Evolutionary conservation across 2,797 vertebrate genomes (phyloP).

Genomic region (Gallinago stenura): DNA sequence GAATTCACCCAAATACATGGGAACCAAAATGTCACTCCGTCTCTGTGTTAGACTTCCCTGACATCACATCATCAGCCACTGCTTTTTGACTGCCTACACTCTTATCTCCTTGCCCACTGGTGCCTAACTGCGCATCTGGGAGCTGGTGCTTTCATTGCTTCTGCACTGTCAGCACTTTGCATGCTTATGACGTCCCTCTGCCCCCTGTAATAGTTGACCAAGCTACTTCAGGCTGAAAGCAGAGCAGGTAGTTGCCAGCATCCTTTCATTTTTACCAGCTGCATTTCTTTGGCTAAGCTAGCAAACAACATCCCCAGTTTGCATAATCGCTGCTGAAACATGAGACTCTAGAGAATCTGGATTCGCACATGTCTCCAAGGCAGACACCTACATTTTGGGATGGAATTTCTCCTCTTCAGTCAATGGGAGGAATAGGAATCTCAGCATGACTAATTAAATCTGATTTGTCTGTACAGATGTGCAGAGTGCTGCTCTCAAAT

Average conservation of each 20-base stretch:
- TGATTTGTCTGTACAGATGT: conserved; percentile 41
- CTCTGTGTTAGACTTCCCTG: neutral
- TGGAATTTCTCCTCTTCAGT: conserved; percentile 33
- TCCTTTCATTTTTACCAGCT: conserved; percentile 64
- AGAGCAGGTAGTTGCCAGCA: conserved; percentile 57
- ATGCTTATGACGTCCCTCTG: neutral
- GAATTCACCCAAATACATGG: neutral
- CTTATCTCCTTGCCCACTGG: neutral
- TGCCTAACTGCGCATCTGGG: conserved; percentile 14
- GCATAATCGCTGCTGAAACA: conserved; percentile 14
- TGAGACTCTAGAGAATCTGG: neutral
- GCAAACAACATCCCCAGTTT: conserved; percentile 1
- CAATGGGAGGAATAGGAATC: conserved; percentile 4
- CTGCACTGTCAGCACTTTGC: conserved; percentile 27
- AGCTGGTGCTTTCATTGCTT: neutral
- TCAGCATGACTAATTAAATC: conserved; percentile 42
- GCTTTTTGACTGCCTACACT: neutral
- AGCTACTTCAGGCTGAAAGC: conserved; percentile 53
- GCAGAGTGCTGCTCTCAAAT: conserved; percentile 6
- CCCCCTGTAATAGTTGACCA: neutral
- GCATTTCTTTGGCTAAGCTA: conserved; percentile 49
- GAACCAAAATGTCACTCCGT: neutral
- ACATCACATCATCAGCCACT: neutral
- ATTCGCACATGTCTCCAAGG: conserved; percentile 13
- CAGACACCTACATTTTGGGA: conserved; percentile 28